Conservation (phyloP, 2,888 invertebrate species). For the Leptopterna dolabrata region DNA sequence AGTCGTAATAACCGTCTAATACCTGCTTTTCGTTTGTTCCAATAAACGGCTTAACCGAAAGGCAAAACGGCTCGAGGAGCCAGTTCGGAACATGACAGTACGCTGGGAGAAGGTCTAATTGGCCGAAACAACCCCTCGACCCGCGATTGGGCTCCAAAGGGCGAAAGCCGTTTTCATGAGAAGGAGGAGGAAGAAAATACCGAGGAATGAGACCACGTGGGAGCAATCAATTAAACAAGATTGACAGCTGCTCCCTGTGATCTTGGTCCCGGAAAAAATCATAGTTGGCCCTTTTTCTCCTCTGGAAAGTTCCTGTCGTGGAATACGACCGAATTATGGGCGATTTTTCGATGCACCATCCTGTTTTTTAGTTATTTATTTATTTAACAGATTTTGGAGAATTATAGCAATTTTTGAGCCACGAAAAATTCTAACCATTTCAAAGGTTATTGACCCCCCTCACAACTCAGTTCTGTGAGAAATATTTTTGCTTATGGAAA, state of each 20-base stretch:
- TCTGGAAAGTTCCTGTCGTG: too few relatives aligned
- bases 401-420: too few relatives aligned
- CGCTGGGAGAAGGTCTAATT: not conserved
- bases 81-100: not conserved
- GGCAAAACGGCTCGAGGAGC: not conserved
- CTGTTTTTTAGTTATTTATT: too few relatives aligned
- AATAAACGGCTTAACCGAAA: not conserved
- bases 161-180: not conserved
- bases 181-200: not conserved
- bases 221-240: not conserved
- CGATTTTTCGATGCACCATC: too few relatives aligned
- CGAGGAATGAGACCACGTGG: not conserved
- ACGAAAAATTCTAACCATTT: too few relatives aligned
- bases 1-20: not conserved
- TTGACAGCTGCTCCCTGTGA: not conserved
- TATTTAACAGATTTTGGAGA: too few relatives aligned
- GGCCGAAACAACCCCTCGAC: not conserved
- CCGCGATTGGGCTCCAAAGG: not conserved
- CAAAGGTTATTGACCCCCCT: too few relatives aligned
- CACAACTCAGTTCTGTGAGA: too few relatives aligned
- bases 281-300: not conserved
- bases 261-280: not conserved
- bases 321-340: not conserved
- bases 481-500: too few relatives aligned
- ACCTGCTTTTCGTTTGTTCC: not conserved